These are phyloP conservation scores for Podarcis siculus DNA, from an alignment of 2,797 vertebrate genomes.

Conservation along the genomic window DNA sequence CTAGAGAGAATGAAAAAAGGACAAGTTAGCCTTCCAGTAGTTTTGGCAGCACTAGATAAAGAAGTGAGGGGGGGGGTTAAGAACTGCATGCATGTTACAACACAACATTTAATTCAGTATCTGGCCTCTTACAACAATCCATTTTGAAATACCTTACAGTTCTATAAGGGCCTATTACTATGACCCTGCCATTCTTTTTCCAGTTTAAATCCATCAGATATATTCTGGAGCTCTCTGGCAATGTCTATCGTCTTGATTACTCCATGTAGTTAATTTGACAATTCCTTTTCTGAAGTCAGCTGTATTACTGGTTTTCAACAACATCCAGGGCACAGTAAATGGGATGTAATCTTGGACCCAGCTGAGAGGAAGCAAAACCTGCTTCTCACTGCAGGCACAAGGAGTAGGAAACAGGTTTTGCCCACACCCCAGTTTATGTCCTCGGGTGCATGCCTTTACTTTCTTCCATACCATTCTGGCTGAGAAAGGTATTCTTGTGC, in stretches of 20 bases:
- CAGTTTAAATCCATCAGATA: background rate
- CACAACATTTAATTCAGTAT: background rate
- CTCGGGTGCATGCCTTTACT: background rate
- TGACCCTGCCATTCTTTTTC: background rate
- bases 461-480: background rate
- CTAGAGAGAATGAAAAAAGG: constrained; percentile 63
- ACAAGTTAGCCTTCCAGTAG: background rate
- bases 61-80: constrained; percentile 8
- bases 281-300: background rate
- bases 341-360: background rate
- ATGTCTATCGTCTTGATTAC: background rate
- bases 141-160: background rate
- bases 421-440: background rate
- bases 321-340: background rate
- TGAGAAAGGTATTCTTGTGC: background rate
- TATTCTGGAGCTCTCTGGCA: background rate
- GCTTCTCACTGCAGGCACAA: background rate
- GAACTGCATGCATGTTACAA: background rate
- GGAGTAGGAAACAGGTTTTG: background rate
- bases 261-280: background rate
- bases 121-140: background rate
- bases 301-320: background rate
- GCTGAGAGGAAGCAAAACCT: background rate
- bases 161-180: background rate
- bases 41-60: background rate